phyloP scores from a whole-genome alignment of 2,113 vertebrate genomes.

The Pimephales promelas region DNA sequence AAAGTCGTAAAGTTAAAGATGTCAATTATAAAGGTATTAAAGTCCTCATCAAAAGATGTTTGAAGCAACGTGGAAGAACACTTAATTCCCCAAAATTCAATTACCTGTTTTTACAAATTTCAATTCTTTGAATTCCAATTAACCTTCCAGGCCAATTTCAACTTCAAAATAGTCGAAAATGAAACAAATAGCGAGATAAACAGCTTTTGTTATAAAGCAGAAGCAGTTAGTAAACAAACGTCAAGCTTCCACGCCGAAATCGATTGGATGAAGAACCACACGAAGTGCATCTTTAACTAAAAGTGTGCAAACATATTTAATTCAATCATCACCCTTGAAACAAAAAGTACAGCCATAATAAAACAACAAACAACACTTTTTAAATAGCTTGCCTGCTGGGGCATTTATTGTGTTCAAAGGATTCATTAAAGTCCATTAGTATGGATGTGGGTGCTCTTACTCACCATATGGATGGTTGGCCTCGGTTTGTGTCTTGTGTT shows the following conservation, averaged over 20 bases:
- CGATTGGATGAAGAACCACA: not conserved
- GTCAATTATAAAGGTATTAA: not conserved
- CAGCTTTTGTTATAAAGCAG: not conserved
- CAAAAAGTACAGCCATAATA: not conserved
- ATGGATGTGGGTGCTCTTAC: constrained; percentile 11
- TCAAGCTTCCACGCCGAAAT: not conserved
- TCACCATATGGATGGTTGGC: constrained; percentile 18
- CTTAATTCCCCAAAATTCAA: not conserved
- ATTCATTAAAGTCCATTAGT: constrained; percentile 30
- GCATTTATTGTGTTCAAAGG: not conserved
- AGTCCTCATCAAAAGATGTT: not conserved
- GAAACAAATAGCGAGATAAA: not conserved
- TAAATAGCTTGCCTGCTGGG: not conserved
- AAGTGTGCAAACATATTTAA: not conserved
- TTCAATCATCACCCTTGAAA: not conserved
- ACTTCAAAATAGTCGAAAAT: not conserved
- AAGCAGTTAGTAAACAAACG: not conserved
- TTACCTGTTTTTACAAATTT: not conserved
- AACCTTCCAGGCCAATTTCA: not conserved
- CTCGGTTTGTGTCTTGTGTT: constrained; percentile 33
- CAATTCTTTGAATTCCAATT: not conserved
- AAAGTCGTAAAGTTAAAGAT: not conserved
- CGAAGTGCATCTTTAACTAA: not conserved
- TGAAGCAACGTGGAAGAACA: not conserved
- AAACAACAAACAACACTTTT: not conserved